Conservation (phyloP, 1,140 invertebrate genomes). For the Drosophila rhopaloa region DNA sequence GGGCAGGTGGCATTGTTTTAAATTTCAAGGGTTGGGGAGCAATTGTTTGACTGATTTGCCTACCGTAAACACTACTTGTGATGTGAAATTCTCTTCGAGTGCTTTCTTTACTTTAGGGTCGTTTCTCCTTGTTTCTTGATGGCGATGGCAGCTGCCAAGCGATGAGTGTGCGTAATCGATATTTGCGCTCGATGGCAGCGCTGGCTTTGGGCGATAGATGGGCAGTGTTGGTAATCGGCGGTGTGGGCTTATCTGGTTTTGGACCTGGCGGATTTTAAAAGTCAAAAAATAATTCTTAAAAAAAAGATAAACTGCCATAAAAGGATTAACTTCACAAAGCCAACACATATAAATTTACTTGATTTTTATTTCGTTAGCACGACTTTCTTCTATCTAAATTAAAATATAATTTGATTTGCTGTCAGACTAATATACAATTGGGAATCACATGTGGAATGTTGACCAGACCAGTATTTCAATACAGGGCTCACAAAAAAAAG, state of each 20-base stretch:
- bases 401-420: too few species aligned
- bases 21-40: conserved; percentile 13
- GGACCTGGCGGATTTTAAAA: too few species aligned
- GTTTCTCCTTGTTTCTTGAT: conserved; percentile 21
- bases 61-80: conserved; percentile 39
- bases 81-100: conserved; percentile 34
- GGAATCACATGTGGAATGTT: too few species aligned
- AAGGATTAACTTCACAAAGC: too few species aligned
- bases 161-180: conserved; percentile 26
- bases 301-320: too few species aligned
- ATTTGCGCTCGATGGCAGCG: background rate
- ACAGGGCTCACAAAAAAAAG: too few species aligned
- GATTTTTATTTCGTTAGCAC: too few species aligned
- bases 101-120: conserved; percentile 32
- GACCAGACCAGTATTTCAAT: too few species aligned
- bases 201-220: background rate
- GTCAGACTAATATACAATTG: too few species aligned
- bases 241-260: background rate
- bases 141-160: conserved; percentile 19
- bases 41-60: conserved; percentile 19
- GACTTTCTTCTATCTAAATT: too few species aligned
- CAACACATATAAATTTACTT: too few species aligned
- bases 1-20: conserved; percentile 7
- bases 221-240: background rate
- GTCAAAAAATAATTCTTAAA: too few species aligned